Conservation (phyloP, 2,113 vertebrate species). For the Ia io region DNA sequence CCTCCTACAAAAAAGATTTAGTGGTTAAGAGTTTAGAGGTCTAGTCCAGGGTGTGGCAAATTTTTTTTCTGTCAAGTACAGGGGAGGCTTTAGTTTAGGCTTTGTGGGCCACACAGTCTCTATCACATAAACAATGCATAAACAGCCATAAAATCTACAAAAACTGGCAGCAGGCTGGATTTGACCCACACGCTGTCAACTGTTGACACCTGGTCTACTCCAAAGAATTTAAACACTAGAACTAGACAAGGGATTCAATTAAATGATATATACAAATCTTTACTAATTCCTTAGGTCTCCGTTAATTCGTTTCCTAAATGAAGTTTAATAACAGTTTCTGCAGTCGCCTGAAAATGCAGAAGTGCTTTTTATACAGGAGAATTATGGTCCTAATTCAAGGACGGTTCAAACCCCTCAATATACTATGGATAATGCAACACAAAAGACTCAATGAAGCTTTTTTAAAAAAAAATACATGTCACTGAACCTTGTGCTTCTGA, state of each 20-base stretch:
- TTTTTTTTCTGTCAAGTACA: neutral
- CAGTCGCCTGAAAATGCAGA: conserved; percentile 22
- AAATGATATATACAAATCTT: neutral
- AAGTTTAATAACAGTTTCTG: neutral
- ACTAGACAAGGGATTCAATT: neutral
- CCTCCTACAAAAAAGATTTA: neutral
- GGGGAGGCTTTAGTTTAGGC: neutral
- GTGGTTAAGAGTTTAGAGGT: neutral
- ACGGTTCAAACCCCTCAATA: neutral
- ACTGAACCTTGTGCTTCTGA: neutral
- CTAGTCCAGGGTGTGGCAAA: neutral
- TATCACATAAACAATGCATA: neutral
- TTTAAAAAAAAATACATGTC: neutral
- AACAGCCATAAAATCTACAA: neutral
- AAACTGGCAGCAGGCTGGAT: neutral
- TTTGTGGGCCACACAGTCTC: neutral
- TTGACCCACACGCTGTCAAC: neutral
- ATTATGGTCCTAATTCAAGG: neutral
- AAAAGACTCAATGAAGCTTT: neutral
- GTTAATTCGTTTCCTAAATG: conserved; percentile 21
- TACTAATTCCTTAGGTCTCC: neutral
- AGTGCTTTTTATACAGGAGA: neutral
- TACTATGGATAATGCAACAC: neutral
- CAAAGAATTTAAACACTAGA: conserved; percentile 29
- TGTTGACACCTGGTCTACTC: neutral